A percentile compares a stretch with the other conserved stretches of the same genome.
These are phyloP conservation scores for Lepidotrigona ventralis DNA, from an alignment of 1,140 invertebrate genomes.

Conservation along the genomic window DNA sequence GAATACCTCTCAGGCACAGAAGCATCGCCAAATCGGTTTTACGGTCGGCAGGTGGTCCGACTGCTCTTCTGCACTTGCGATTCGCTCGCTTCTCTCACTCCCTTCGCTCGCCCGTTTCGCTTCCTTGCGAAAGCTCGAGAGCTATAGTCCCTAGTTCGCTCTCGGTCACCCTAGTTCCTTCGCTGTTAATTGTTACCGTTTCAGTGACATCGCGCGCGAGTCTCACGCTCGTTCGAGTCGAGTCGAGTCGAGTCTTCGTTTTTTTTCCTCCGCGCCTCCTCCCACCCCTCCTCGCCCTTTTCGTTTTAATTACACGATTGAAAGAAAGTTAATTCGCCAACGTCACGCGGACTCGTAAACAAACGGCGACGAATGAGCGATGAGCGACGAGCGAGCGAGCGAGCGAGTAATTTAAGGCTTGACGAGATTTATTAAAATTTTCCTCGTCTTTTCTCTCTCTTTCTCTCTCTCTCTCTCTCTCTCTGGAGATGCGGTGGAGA, in stretches of 20 bases:
- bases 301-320: slow-evolving; percentile 59
- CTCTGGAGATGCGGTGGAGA: neutral
- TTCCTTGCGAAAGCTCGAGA: neutral
- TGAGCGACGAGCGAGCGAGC: neutral
- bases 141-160: neutral
- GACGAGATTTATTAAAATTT: slow-evolving; percentile 72
- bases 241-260: neutral
- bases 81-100: slow-evolving; percentile 11
- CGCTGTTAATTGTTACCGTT: slow-evolving; percentile 39
- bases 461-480: neutral
- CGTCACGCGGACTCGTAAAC: slow-evolving; percentile 35
- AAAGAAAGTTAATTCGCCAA: slow-evolving; percentile 61
- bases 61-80: slow-evolving; percentile 53
- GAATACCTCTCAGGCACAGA: slow-evolving; percentile 71
- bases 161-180: neutral
- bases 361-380: slow-evolving; percentile 25
- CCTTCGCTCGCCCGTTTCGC: neutral
- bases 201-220: neutral
- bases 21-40: slow-evolving; percentile 66
- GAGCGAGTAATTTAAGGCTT: slow-evolving; percentile 68
- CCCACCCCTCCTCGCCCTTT: no score
- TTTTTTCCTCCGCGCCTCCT: neutral
- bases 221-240: no score
- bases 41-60: slow-evolving; percentile 61
- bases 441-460: slow-evolving; percentile 2